Conservation (phyloP, 2,888 invertebrate species). For the Therioaphis trifolii region DNA sequence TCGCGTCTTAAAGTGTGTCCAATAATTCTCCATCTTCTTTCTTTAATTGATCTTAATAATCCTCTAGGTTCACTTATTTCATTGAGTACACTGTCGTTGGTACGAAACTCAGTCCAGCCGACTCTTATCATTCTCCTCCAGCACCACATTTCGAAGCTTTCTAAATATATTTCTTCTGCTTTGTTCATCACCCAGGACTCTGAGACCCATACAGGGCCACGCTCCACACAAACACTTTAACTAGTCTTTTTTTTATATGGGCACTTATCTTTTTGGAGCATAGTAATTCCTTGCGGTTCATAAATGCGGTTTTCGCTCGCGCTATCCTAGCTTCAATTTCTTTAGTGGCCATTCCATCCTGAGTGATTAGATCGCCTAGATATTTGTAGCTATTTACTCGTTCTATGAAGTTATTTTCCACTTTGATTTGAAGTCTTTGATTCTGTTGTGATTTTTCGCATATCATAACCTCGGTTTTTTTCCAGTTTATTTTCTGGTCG, state of each 20-base stretch:
- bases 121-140: constrained; percentile 9
- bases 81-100: constrained; percentile 26
- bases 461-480: constrained; percentile 32
- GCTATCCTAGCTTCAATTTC: constrained; percentile 39
- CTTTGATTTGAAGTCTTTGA: background rate
- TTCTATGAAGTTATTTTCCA: constrained; percentile 28
- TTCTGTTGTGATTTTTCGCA: constrained; percentile 20
- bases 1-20: too few relatives aligned
- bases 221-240: constrained; percentile 3
- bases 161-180: constrained; percentile 6
- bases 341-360: constrained; percentile 1
- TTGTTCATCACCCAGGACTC: background rate
- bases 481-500: constrained; percentile 30
- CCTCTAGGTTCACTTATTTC: constrained; percentile 24
- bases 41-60: constrained; percentile 2
- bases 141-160: constrained; percentile 19
- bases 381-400: constrained; percentile 17
- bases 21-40: constrained; percentile 25
- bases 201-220: background rate
- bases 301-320: constrained; percentile 6
- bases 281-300: constrained; percentile 30
- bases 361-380: constrained; percentile 20
- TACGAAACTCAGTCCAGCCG: background rate
- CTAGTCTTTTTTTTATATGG: constrained; percentile 27
- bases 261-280: constrained; percentile 31